Conservation (phyloP, 2,113 vertebrate species). For the Macroglossus sobrinus region DNA sequence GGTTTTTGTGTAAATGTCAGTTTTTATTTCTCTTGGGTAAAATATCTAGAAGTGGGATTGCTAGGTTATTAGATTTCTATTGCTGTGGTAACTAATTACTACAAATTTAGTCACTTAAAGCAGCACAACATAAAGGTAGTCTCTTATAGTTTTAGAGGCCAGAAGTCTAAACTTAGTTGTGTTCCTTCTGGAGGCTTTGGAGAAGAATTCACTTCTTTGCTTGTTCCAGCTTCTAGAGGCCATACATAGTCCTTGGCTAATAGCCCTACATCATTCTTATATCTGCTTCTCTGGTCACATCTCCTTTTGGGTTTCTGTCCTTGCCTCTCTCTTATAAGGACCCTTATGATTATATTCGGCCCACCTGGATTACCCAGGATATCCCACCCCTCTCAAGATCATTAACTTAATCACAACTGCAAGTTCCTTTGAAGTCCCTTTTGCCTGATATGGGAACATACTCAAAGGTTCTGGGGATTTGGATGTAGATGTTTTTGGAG, state of each 20-base stretch:
- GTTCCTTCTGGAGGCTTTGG: background rate
- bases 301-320: background rate
- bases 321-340: background rate
- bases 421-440: background rate
- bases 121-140: background rate
- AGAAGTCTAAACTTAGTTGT: background rate
- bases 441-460: background rate
- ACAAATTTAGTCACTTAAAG: background rate
- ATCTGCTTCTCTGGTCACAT: background rate
- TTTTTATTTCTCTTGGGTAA: background rate
- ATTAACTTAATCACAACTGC: background rate
- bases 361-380: background rate
- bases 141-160: background rate
- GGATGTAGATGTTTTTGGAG: background rate
- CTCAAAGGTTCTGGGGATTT: background rate
- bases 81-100: background rate
- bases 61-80: background rate
- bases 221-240: background rate
- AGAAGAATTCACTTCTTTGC: background rate
- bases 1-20: background rate
- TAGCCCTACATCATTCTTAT: background rate
- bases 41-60: background rate
- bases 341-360: background rate
- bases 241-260: background rate
- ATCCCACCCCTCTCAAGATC: background rate